Conservation (phyloP, 2,113 vertebrate species). For the Solea senegalensis region DNA sequence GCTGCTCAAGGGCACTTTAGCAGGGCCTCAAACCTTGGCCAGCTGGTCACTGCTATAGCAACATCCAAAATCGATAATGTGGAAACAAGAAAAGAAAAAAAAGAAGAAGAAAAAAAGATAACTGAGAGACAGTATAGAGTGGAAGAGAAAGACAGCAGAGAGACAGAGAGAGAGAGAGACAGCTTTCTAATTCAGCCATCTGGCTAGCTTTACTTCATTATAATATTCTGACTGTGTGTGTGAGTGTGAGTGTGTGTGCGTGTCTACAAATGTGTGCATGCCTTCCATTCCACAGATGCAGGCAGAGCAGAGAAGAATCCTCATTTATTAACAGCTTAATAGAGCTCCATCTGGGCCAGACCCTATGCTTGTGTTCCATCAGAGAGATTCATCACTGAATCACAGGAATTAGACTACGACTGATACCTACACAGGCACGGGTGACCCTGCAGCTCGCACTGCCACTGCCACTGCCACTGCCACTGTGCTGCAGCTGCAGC, state of each 20-base stretch:
- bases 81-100: conserved; percentile 15
- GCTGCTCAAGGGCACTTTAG: conserved; percentile 48
- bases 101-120: conserved; percentile 16
- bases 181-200: conserved; percentile 87
- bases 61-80: conserved; percentile 45
- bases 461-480: conserved; percentile 19
- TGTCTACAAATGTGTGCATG: conserved; percentile 81
- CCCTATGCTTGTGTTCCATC: conserved; percentile 85
- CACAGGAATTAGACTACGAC: conserved; percentile 82
- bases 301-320: conserved; percentile 83
- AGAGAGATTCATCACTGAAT: conserved; percentile 82
- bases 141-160: conserved; percentile 19
- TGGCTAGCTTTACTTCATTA: conserved; percentile 89
- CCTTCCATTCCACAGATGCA: conserved; percentile 90
- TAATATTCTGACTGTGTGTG: conserved; percentile 80
- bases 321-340: conserved; percentile 92
- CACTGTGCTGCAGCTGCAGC: conserved; percentile 39
- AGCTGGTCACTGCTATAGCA: conserved; percentile 33
- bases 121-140: conserved; percentile 7
- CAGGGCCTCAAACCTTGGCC: conserved; percentile 27
- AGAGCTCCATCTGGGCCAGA: conserved; percentile 89
- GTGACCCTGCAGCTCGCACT: conserved; percentile 63
- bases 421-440: conserved; percentile 70
- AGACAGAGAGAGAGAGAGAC: conserved; percentile 52
- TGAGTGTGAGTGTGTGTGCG: conserved; percentile 54